Evolutionary conservation across 2,113 vertebrate genomes (phyloP).

Genomic region (Morone saxatilis): DNA sequence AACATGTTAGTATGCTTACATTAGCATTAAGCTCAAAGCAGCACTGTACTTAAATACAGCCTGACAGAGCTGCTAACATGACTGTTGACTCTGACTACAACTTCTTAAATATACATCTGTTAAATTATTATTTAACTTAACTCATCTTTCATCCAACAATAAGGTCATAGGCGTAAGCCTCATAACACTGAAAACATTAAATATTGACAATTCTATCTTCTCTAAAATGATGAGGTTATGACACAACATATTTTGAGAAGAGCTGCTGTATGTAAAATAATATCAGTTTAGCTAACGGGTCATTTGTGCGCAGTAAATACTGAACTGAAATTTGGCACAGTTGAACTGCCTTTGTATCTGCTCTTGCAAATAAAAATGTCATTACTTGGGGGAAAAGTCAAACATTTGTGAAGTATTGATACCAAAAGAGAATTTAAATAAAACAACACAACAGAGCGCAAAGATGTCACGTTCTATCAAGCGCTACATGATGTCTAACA

Average conservation of each 20-base stretch:
- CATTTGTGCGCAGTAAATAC: not conserved
- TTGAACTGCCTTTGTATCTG: not conserved
- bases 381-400: not conserved
- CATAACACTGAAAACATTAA: not conserved
- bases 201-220: too few species aligned
- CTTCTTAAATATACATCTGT: not conserved
- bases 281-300: too few species aligned
- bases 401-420: conserved; percentile 14
- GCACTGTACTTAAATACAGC: too few species aligned
- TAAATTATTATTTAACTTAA: not conserved
- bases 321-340: not conserved
- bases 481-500: conserved; percentile 1
- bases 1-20: too few species aligned
- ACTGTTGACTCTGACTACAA: not conserved
- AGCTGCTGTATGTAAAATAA: too few species aligned
- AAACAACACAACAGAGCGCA: conserved; percentile 5
- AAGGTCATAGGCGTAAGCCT: not conserved
- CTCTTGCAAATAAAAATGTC: not conserved
- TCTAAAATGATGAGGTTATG: too few species aligned
- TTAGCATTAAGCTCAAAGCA: too few species aligned
- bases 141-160: not conserved
- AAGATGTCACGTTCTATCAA: conserved; percentile 30
- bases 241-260: too few species aligned
- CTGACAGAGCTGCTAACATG: not conserved
- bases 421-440: conserved; percentile 11